Base-by-base conservation (phyloP, 2,797 vertebrate species). In the Antrozous pallidus region DNA sequence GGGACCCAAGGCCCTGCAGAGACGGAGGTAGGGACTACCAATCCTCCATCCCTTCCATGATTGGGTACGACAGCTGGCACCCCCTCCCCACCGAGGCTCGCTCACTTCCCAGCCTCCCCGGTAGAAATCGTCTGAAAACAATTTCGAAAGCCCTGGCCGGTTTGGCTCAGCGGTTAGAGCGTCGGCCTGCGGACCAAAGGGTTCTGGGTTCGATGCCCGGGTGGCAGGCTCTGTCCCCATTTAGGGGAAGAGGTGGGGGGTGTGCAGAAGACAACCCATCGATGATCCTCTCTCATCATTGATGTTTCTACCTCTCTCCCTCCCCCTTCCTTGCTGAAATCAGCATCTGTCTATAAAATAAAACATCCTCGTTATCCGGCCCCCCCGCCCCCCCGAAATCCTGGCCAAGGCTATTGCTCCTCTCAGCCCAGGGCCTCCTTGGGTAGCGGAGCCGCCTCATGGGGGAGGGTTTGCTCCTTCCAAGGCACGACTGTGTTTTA, bases 381-480 rank as follows among this genome's bases (percentile, higher is more conserved):
- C n/a, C 10, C 5, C 0, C 38, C 1, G 0, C 2, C 33, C 36
- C 12, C 7, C 0, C 90, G 90, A 86, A 86, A 56, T 2, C 5
- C 14, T 3, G 26, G 67, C 71, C 11, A 24, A 47, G 78, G 22
- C 2, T 3, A 28, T 38, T 51, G 78, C 71, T 88, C 28, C 5
- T 69, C 69, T 33, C 20, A 1, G 36, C 8, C 40, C 36, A 0
- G 3, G 11, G 40, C 1, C 0, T 33, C 65, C 82, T 28, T n/a
- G n/a, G n/a, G 81, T 2, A 61, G 75, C 80, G 33, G 1, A 5
- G 18, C 24, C 69, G 42, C 16, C 8, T 24, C 88, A 70, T 11
- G n/a, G 45, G 26, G 1, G 40, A 73, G 49, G 87, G 63, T 86
- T 92, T 73, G 40, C 86, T 95, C 86, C 92, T 94, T 75, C 88